Conservation (phyloP, 2,888 invertebrate genomes). For the Pyrocoelia pectoralis region DNA sequence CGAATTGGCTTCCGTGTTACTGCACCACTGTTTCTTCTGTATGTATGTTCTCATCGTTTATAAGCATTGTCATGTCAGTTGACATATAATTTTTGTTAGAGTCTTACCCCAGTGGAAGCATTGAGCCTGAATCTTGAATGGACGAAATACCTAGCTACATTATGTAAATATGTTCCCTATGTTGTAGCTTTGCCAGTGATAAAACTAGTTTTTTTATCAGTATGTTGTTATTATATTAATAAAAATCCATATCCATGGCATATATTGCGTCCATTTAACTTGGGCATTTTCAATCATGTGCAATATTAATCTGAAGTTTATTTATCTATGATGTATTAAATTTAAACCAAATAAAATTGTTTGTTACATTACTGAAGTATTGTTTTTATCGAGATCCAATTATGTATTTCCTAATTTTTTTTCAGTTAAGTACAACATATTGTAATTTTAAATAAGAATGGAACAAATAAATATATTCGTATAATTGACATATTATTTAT, state of each 20-base stretch:
- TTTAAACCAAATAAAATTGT: conserved; percentile 62
- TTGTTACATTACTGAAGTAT: conserved; percentile 54
- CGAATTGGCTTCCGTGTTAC: conserved; percentile 56
- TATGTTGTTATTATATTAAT: conserved; percentile 41
- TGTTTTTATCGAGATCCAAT: background rate
- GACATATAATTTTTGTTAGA: conserved; percentile 52
- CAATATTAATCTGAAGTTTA: conserved; percentile 62
- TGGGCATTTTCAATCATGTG: conserved; percentile 60
- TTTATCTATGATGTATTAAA: conserved; percentile 62
- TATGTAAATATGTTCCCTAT: conserved; percentile 57
- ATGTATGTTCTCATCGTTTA: conserved; percentile 46
- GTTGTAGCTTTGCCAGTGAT: conserved; percentile 55
- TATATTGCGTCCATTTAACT: conserved; percentile 60
- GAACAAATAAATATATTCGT: background rate
- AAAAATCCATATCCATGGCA: conserved; percentile 48
- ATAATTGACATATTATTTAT: background rate
- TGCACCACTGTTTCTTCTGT: conserved; percentile 53
- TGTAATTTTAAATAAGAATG: background rate
- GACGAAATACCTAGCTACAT: conserved; percentile 58
- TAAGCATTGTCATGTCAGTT: conserved; percentile 47
- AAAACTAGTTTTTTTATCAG: conserved; percentile 41
- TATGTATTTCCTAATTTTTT: background rate
- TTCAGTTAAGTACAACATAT: background rate
- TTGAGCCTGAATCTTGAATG: conserved; percentile 55
- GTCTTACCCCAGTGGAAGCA: conserved; percentile 43